Base-by-base conservation (phyloP, 2,888 invertebrate species). In the Dioctria linearis region DNA sequence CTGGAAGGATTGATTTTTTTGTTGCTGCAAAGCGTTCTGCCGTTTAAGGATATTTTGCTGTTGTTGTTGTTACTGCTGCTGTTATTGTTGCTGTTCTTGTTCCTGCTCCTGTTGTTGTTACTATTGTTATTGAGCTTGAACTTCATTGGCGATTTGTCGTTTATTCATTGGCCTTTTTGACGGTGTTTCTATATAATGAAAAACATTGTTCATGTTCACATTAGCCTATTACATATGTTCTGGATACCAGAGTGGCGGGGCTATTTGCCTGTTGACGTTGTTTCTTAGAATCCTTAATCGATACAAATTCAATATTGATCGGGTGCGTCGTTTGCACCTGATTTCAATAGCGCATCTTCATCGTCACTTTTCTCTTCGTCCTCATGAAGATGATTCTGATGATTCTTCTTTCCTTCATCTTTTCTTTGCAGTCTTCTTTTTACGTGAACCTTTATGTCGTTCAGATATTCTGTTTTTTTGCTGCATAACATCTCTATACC, bases 401-500 rank as follows among this genome's bases (percentile, higher is more conserved):
- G 85, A 86, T 54, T 86, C 86, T 73, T 80, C 92, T 83, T 91
- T 91, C 46, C 92, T 92, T 83, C 91, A 89, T 83, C 85, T 82
- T 82, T 86, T 90, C 84, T 86, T 90, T 85, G 86, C 89, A 83
- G 84, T 86, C 65, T 86, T 89, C 90, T 86, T 89, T 90, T 89
- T 89, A 85, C 88, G 87, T 5, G 86, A 87, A 5, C 90, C 89
- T 89, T 91, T 92, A 88, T 93, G 91, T 59, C 91, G 91, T 83
- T 93, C 90, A 81, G 92, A 93, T 5, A 94, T 91, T 80, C 92
- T 91, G 71, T 94, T 92, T 78, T 95, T 94, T 85, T 95, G 95
- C 65, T 92, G 90, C 3, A 94, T 93, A 85, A 94, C 92, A 87
- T 96, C 95, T 84, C 95, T 92, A 87, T 96, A 98, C 99, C 99